These are phyloP conservation scores for Pinctada fucata DNA, from an alignment of 2,888 invertebrate genomes.

Conservation along the genomic window DNA sequence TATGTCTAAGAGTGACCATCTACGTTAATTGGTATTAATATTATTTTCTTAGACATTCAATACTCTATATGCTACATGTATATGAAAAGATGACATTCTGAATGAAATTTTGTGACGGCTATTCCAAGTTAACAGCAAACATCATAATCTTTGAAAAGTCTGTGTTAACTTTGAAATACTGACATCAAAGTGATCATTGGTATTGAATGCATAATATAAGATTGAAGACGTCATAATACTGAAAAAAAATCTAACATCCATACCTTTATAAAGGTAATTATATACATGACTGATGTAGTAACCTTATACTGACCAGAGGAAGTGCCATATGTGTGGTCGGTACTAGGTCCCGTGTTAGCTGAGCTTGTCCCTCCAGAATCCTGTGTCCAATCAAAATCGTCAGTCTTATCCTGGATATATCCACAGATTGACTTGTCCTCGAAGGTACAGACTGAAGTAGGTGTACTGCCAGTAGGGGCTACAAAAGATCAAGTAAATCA, in stretches of 20 bases:
- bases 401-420: constrained; percentile 58
- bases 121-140: too few relatives aligned
- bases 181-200: too few relatives aligned
- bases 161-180: too few relatives aligned
- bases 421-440: constrained; percentile 62
- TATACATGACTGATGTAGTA: too few relatives aligned
- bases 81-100: background rate
- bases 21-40: background rate
- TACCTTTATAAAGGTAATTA: too few relatives aligned
- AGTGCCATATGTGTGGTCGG: constrained; percentile 69
- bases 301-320: constrained; percentile 47
- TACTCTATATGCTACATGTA: background rate
- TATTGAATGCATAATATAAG: too few relatives aligned
- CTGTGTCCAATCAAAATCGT: constrained; percentile 66
- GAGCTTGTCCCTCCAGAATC: constrained; percentile 55
- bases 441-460: constrained; percentile 58
- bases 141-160: too few relatives aligned
- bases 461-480: background rate
- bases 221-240: too few relatives aligned
- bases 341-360: constrained; percentile 60
- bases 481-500: too few relatives aligned
- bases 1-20: background rate
- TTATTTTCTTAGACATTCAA: too few relatives aligned
- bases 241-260: too few relatives aligned
- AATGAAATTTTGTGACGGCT: background rate